phyloP scores from a whole-genome alignment of 2,113 vertebrate genomes.

The Petromus typicus region DNA sequence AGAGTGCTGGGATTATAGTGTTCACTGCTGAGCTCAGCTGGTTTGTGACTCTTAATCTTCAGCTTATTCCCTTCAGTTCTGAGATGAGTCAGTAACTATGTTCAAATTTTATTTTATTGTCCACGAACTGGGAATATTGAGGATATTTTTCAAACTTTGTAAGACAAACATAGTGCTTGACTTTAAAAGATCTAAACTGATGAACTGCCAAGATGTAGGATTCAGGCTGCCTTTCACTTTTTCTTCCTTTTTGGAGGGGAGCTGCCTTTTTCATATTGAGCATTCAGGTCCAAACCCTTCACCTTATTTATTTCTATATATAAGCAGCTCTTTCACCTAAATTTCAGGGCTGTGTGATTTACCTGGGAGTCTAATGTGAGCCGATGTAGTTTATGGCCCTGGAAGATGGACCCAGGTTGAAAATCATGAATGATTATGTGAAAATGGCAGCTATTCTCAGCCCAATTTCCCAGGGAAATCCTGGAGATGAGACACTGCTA shows the following conservation, averaged over 20 bases:
- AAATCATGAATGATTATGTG: slow-evolving; percentile 19
- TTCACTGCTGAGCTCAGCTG: neutral
- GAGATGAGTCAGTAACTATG: neutral
- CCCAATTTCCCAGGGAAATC: neutral
- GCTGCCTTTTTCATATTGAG: neutral
- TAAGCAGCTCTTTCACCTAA: neutral
- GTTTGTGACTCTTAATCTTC: neutral
- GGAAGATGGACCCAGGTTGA: neutral
- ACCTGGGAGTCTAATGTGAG: neutral
- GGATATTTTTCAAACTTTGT: neutral
- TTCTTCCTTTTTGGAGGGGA: neutral
- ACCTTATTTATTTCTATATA: neutral
- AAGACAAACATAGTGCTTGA: neutral
- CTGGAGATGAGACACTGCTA: neutral
- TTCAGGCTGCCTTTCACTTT: neutral
- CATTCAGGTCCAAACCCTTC: slow-evolving; percentile 21
- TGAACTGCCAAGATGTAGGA: neutral
- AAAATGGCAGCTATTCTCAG: slow-evolving; percentile 34
- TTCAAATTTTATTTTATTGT: neutral
- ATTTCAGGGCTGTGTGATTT: too few species aligned
- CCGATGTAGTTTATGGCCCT: neutral
- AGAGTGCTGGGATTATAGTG: neutral
- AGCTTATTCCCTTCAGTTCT: neutral
- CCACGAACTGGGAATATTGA: neutral
- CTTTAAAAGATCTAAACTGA: slow-evolving; percentile 6